These are phyloP conservation scores for Neosilurus mollespiculum DNA, from an alignment of 2,797 vertebrate species.

Conservation along the genomic window DNA sequence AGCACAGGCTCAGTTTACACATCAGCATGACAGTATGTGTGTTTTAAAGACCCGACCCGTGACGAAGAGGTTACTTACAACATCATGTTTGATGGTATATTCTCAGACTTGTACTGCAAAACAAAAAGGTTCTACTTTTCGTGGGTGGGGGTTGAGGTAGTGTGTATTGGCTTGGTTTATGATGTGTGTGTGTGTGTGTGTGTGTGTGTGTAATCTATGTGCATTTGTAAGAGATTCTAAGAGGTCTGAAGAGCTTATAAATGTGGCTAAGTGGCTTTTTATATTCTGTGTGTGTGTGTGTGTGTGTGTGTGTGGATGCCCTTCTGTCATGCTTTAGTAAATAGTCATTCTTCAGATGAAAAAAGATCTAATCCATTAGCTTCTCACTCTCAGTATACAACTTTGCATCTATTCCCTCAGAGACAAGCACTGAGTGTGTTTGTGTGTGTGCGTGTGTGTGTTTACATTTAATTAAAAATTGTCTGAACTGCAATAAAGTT, in stretches of 20 bases:
- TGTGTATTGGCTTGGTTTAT: neutral
- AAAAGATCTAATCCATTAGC: conserved; percentile 71
- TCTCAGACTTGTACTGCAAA: neutral
- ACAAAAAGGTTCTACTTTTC: neutral
- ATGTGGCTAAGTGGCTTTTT: conserved; percentile 18
- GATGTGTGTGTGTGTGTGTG: neutral
- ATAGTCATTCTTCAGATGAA: conserved; percentile 72
- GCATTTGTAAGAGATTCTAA: neutral
- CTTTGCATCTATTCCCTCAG: conserved; percentile 40
- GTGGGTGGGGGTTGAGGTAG: neutral
- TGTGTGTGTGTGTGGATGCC: conserved; percentile 50
- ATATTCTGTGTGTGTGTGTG: conserved; percentile 25
- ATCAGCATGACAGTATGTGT: neutral
- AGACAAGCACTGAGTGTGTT: conserved; percentile 15
- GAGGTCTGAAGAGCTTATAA: conserved; percentile 21
- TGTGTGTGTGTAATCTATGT: conserved; percentile 23
- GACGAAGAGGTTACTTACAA: neutral
- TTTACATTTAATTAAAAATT: neutral
- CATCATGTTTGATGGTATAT: neutral
- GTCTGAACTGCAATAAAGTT: neutral
- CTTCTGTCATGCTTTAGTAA: conserved; percentile 70
- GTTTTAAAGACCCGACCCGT: neutral
- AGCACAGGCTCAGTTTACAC: neutral
- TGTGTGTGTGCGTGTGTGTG: neutral
- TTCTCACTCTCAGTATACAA: conserved; percentile 53